Evolutionary conservation across 2,888 invertebrate species (phyloP).

Genomic region (Eupelmus urozonus): DNA sequence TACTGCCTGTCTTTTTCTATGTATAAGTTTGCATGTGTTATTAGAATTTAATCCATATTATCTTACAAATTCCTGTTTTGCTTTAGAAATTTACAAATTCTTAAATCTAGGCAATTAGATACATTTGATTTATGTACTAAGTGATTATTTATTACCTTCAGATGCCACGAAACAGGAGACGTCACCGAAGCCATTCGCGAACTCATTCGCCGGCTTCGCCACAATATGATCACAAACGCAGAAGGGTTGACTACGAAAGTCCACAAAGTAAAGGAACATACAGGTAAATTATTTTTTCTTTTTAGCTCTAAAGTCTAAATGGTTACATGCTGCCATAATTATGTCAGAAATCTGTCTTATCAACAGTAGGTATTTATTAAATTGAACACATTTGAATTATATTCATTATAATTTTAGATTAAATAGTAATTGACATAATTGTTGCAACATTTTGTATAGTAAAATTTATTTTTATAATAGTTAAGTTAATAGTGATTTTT

Average conservation of each 20-base stretch:
- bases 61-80: conserved; percentile 1
- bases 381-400: too few relatives aligned
- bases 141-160: conserved; percentile 70
- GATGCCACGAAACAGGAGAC: conserved; percentile 91
- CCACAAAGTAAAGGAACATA: conserved; percentile 80
- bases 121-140: background rate
- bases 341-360: conserved; percentile 37
- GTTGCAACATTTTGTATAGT: too few relatives aligned
- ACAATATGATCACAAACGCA: conserved; percentile 83
- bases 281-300: conserved; percentile 79
- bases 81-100: conserved; percentile 5
- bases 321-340: background rate
- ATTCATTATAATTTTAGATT: too few relatives aligned
- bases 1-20: conserved; percentile 13
- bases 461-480: too few relatives aligned
- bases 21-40: conserved; percentile 12
- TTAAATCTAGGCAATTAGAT: too few relatives aligned
- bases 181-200: conserved; percentile 84
- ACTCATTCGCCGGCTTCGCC: conserved; percentile 77
- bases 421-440: too few relatives aligned
- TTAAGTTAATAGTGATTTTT: too few relatives aligned
- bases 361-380: conserved; percentile 17
- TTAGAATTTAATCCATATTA: conserved; percentile 21
- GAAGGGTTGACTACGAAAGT: conserved; percentile 84
- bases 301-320: background rate